Evolutionary conservation across 2,113 vertebrate species (phyloP).

Genomic region (Myiozetetes cayanensis): DNA sequence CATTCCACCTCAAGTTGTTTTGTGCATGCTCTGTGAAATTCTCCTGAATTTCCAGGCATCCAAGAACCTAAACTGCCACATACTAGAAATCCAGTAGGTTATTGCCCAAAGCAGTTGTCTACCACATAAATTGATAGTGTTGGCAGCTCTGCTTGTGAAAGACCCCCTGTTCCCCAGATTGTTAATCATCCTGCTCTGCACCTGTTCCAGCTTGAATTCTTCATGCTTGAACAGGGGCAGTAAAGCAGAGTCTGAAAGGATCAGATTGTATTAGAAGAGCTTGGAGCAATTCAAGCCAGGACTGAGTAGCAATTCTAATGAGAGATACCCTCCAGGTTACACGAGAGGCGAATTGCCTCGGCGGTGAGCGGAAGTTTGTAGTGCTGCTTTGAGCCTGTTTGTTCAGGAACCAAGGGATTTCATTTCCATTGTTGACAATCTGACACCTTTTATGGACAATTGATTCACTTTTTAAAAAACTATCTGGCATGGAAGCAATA

Average conservation of each 20-base stretch:
- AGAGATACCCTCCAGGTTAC: constrained; percentile 47
- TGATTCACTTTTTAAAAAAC: constrained; percentile 25
- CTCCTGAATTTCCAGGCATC: constrained; percentile 37
- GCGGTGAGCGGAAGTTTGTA: not conserved
- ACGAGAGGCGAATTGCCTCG: not conserved
- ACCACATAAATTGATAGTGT: constrained; percentile 63
- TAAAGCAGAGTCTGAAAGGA: constrained; percentile 56
- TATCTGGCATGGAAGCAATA: not conserved
- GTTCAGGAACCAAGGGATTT: constrained; percentile 16
- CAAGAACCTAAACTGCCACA: constrained; percentile 21
- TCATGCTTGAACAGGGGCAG: constrained; percentile 62
- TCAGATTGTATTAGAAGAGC: constrained; percentile 55
- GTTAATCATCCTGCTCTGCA: constrained; percentile 65
- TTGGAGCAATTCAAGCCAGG: constrained; percentile 49
- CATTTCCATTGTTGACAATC: constrained; percentile 11
- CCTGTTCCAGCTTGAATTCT: constrained; percentile 68
- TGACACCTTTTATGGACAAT: constrained; percentile 15
- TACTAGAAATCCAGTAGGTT: constrained; percentile 55
- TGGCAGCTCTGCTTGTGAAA: constrained; percentile 66
- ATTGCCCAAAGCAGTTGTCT: constrained; percentile 68
- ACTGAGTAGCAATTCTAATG: not conserved
- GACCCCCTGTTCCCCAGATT: constrained; percentile 58
- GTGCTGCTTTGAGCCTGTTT: not conserved
- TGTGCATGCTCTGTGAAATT: constrained; percentile 31
- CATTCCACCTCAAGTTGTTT: not conserved